Base-by-base conservation (phyloP, 2,113 vertebrate genomes). In the Sigmodon hispidus region DNA sequence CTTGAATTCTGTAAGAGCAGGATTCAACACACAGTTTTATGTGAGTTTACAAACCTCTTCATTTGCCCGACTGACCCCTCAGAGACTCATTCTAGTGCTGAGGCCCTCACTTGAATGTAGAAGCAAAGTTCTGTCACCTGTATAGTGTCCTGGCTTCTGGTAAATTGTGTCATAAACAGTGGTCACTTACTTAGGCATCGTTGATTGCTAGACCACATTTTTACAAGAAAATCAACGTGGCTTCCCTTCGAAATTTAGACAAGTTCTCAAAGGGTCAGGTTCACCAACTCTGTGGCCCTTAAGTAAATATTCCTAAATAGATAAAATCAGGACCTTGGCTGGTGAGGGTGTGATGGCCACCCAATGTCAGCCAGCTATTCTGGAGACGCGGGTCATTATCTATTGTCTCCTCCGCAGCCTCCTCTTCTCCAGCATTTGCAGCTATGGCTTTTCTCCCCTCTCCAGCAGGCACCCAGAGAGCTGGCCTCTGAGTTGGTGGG, bases 191-290 rank as follows among this genome's bases (percentile, higher is more conserved):
- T 21, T 76, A 95, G 89, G 79, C 34, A 43, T 76, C 88, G 0
- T 13, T 63, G 55, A 72, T 40, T 22, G 69, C 22, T 24, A 40
- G 21, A 24, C 89, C 69, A 3, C 55, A 17, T 79, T 81, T 48
- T 86, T 63, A 55, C 24, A 77, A 96, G 63, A 67, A 40, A 40
- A 89, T 79, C 52, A 79, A 29, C 83, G 26, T 36, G 45, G 59
- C 69, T 94, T 87, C 52, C 48, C 24, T 45, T 57, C 50, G 17
- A 83, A 83, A 75, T 91, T 91, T 91, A 57, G 72, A 69, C 79
- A 63, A 87, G 55, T 89, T 89, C 57, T 21, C 16, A 69, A 77
- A 72, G 70, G 50, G 52, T 81, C 40, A n/a, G 75, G 50, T 21
- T 87, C 43, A 26, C 85, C 57, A 36, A 5, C n/a, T 36, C 19